Percentiles rank a stretch among this genome's conserved stretches.
Conservation (phyloP, 2,113 vertebrate genomes). For the Bungarus multicinctus region DNA sequence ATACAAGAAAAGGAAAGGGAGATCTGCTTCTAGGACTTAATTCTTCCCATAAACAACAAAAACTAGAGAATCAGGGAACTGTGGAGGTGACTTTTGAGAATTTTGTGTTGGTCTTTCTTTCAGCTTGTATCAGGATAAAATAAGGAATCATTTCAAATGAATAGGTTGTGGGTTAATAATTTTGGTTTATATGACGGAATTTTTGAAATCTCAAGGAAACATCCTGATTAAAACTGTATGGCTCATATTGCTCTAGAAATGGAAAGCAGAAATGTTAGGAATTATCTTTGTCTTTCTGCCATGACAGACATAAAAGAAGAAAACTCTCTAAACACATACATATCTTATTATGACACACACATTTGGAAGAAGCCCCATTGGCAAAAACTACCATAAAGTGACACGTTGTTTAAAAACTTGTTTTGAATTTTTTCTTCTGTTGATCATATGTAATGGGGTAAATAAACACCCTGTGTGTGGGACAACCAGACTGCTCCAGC, state of each 20-base stretch:
- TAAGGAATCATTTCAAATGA: neutral
- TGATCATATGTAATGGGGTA: conserved; percentile 59
- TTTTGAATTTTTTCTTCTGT: conserved; percentile 59
- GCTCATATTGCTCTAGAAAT: conserved; percentile 35
- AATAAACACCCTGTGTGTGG: conserved; percentile 64
- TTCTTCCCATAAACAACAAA: neutral
- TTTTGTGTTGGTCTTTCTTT: neutral
- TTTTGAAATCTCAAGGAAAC: conserved; percentile 51
- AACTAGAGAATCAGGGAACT: neutral
- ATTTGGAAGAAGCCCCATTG: conserved; percentile 59
- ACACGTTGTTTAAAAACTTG: conserved; percentile 62
- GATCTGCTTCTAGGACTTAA: too few relatives aligned
- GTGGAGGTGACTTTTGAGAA: neutral
- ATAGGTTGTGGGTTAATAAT: conserved; percentile 33
- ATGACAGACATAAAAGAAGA: conserved; percentile 50
- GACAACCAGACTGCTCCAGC: conserved; percentile 40
- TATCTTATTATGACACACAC: conserved; percentile 55
- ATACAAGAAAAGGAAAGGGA: neutral
- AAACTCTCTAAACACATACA: conserved; percentile 50
- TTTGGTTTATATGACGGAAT: conserved; percentile 35
- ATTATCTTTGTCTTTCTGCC: conserved; percentile 30
- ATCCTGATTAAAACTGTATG: conserved; percentile 50
- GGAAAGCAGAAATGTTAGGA: conserved; percentile 37
- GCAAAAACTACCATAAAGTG: conserved; percentile 61
- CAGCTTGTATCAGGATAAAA: neutral